Percentiles rank a stretch among this genome's conserved stretches.
phyloP scores from a whole-genome alignment of 2,797 vertebrate genomes.

The Morus bassanus region DNA sequence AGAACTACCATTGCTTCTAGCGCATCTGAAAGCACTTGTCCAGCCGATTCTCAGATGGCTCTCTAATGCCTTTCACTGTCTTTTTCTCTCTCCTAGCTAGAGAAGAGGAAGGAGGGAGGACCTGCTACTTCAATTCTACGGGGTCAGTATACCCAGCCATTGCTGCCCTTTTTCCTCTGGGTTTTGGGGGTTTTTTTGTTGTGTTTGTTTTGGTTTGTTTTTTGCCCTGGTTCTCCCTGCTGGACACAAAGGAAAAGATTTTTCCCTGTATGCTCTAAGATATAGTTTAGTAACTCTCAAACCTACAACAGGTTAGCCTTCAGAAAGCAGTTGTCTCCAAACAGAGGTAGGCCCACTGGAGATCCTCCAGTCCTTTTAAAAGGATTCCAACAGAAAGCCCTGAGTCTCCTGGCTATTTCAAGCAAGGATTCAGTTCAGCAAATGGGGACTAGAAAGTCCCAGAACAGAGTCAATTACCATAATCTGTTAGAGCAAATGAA shows the following conservation, averaged over 20 bases:
- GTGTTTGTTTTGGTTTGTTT: background rate
- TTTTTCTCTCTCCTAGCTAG: background rate
- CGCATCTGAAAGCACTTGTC: background rate
- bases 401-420: background rate
- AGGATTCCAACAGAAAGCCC: background rate
- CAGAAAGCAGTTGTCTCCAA: background rate
- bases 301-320: background rate
- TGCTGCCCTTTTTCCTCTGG: background rate
- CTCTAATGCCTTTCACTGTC: background rate
- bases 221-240: background rate
- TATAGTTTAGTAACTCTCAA: background rate
- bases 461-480: background rate
- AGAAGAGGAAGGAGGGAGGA: background rate
- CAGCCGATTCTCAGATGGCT: background rate
- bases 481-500: background rate
- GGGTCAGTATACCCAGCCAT: background rate
- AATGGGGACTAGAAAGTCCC: background rate
- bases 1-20: background rate
- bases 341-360: background rate
- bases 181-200: too few relatives aligned
- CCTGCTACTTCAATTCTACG: background rate
- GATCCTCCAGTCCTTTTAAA: background rate
- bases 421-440: background rate
- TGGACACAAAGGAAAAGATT: background rate
- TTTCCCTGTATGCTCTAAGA: background rate